Evolutionary conservation across 2,113 vertebrate species (phyloP).

Genomic region (Cynocephalus volans): DNA sequence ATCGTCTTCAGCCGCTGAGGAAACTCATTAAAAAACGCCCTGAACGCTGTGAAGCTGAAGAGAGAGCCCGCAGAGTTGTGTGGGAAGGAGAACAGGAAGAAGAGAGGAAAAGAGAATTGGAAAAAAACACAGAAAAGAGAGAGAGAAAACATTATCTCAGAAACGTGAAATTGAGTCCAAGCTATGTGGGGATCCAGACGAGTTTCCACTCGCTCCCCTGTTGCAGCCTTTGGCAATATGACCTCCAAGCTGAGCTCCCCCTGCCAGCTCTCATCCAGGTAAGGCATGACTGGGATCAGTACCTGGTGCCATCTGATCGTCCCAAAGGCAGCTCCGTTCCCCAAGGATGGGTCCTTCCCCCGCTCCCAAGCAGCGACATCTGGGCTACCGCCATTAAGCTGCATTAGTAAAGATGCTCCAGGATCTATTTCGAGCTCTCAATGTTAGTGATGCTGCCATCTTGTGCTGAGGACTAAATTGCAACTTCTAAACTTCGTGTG

Average conservation of each 20-base stretch:
- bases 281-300: conserved; percentile 97
- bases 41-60: conserved; percentile 94
- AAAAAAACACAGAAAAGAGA: conserved; percentile 93
- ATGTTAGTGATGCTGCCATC: neutral
- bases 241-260: conserved; percentile 94
- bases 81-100: conserved; percentile 97
- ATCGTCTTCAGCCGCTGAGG: conserved; percentile 91
- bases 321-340: conserved; percentile 93
- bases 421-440: neutral
- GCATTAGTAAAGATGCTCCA: conserved; percentile 60
- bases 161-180: conserved; percentile 91
- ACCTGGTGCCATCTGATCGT: conserved; percentile 93
- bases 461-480: neutral
- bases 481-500: neutral
- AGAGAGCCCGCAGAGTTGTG: conserved; percentile 96
- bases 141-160: conserved; percentile 92
- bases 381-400: conserved; percentile 93
- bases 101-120: conserved; percentile 94
- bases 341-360: conserved; percentile 95
- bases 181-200: conserved; percentile 95
- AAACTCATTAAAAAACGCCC: conserved; percentile 92
- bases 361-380: conserved; percentile 90
- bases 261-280: conserved; percentile 94
- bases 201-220: conserved; percentile 88
- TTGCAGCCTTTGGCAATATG: conserved; percentile 94